These are phyloP conservation scores for Lysiphlebus fabarum DNA, from an alignment of 1,140 invertebrate species.

Conservation along the genomic window DNA sequence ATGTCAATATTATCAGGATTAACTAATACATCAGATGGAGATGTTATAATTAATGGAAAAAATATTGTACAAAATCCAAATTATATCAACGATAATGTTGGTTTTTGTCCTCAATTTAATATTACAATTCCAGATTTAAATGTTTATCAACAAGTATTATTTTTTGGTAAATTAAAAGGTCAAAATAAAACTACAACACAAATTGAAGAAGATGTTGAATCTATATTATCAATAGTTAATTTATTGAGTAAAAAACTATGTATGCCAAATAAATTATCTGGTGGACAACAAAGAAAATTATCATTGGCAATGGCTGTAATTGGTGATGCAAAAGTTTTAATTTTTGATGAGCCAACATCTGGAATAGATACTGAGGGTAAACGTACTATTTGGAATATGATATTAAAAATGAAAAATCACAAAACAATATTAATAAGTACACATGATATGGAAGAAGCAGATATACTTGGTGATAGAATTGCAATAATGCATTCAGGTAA, in stretches of 20 bases:
- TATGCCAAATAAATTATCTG: constrained; percentile 60
- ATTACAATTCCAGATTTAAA: constrained; percentile 88
- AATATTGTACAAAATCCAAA: constrained; percentile 62
- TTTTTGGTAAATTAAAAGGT: constrained; percentile 66
- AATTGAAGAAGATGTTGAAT: constrained; percentile 40
- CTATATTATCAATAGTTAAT: constrained; percentile 57
- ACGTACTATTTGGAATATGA: constrained; percentile 85
- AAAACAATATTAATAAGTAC: constrained; percentile 90
- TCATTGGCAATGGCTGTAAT: constrained; percentile 68
- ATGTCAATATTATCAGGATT: constrained; percentile 66
- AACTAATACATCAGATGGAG: constrained; percentile 61
- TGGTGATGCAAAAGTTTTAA: constrained; percentile 58
- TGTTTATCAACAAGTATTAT: constrained; percentile 84
- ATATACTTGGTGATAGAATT: constrained; percentile 87
- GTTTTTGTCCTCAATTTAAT: constrained; percentile 92
- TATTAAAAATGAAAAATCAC: constrained; percentile 58
- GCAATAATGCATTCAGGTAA: constrained; percentile 84
- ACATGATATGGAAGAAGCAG: constrained; percentile 98
- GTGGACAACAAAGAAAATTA: constrained; percentile 69
- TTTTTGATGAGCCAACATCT: constrained; percentile 91
- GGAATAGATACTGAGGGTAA: constrained; percentile 93
- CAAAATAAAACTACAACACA: constrained; percentile 33
- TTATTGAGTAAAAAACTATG: constrained; percentile 60
- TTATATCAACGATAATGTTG: constrained; percentile 60
- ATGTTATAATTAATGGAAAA: constrained; percentile 63